Conservation (phyloP, 2,888 invertebrate genomes). For the Rhagium mordax region DNA sequence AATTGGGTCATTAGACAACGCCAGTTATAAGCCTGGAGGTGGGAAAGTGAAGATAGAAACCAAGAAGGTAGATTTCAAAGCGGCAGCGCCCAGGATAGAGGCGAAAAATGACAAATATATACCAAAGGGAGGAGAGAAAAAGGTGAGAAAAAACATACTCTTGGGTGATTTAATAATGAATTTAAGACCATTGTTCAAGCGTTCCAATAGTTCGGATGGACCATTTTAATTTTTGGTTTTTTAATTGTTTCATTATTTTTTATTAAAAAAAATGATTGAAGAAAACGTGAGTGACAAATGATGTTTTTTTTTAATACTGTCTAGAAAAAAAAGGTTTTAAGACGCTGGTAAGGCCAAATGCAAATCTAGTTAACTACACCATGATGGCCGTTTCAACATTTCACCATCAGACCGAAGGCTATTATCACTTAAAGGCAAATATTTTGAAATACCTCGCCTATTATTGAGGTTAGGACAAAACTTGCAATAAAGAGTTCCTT, state of each 20-base stretch:
- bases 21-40: constrained; percentile 91
- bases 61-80: constrained; percentile 88
- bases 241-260: too few species aligned
- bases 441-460: too few species aligned
- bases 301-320: too few species aligned
- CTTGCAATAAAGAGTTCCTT: neutral
- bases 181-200: too few species aligned
- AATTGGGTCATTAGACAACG: constrained; percentile 92
- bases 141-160: constrained; percentile 76
- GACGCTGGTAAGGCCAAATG: too few species aligned
- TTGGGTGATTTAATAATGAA: too few species aligned
- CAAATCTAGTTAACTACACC: neutral
- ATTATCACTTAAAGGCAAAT: too few species aligned
- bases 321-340: too few species aligned
- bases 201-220: too few species aligned
- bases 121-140: constrained; percentile 92
- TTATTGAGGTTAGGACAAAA: neutral
- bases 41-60: constrained; percentile 91
- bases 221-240: too few species aligned
- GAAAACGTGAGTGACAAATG: too few species aligned
- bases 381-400: neutral
- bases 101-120: constrained; percentile 92
- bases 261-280: too few species aligned
- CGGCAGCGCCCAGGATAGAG: constrained; percentile 89
- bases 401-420: neutral